These are phyloP conservation scores for Daphoenositta chrysoptera DNA, from an alignment of 2,113 vertebrate species.

Conservation along the genomic window DNA sequence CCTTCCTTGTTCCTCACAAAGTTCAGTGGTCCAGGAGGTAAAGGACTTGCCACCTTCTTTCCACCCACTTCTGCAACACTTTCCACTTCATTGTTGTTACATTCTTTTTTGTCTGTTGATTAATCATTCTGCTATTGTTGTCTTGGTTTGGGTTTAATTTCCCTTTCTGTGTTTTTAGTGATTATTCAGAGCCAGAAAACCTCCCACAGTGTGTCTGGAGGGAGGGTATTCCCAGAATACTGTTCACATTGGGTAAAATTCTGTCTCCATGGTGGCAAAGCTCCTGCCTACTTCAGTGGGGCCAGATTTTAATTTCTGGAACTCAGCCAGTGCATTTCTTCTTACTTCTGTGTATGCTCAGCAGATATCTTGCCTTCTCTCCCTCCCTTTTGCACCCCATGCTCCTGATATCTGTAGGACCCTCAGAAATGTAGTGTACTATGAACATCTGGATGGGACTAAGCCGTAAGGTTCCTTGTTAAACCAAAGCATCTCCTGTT, in stretches of 20 bases:
- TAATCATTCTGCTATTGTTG: constrained; percentile 21
- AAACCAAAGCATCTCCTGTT: not conserved
- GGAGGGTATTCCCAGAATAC: not conserved
- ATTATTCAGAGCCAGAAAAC: not conserved
- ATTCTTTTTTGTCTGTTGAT: not conserved
- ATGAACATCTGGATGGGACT: not conserved
- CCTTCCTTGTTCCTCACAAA: not conserved
- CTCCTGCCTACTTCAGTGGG: not conserved
- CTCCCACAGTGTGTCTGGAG: constrained; percentile 30
- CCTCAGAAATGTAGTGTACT: fast-evolving
- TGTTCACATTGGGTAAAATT: not conserved
- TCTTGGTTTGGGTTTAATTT: constrained; percentile 27
- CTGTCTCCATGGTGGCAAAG: not conserved
- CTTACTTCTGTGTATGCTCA: not conserved
- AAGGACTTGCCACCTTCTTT: not conserved
- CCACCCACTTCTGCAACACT: not conserved
- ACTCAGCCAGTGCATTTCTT: not conserved
- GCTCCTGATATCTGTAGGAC: not conserved
- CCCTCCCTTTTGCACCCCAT: not conserved
- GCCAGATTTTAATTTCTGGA: constrained; percentile 17
- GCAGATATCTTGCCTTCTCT: not conserved
- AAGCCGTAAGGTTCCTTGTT: not conserved
- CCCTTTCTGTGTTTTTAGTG: not conserved
- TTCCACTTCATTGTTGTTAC: not conserved
- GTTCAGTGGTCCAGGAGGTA: not conserved